Percentiles rank a stretch among this genome's conserved stretches.
These are phyloP conservation scores for Megaustenia siamemsis DNA, from an alignment of 2,888 invertebrate species.

Conservation along the genomic window DNA sequence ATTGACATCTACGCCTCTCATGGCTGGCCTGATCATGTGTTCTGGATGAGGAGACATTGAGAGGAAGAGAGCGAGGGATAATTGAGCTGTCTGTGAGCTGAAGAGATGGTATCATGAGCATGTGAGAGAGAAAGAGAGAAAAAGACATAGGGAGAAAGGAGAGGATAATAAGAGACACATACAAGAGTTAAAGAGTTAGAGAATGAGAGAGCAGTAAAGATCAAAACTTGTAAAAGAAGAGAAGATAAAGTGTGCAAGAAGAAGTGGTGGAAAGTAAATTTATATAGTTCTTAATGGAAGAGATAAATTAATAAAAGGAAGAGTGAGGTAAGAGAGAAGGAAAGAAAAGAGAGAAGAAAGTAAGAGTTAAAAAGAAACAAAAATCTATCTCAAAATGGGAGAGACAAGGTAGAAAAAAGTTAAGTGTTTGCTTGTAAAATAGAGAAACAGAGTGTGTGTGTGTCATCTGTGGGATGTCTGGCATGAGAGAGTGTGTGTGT, in stretches of 20 bases:
- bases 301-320: too few relatives aligned
- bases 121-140: neutral
- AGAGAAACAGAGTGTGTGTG: too few relatives aligned
- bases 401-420: too few relatives aligned
- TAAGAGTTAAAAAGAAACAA: neutral
- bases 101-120: neutral
- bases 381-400: too few relatives aligned
- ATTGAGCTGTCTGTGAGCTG: neutral
- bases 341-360: neutral
- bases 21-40: conserved; percentile 45
- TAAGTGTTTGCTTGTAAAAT: too few relatives aligned
- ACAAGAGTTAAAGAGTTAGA: neutral
- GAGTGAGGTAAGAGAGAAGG: neutral
- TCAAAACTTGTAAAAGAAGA: neutral
- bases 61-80: neutral
- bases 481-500: too few relatives aligned
- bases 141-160: too few relatives aligned
- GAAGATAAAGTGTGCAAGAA: neutral
- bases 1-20: conserved; percentile 33
- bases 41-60: conserved; percentile 13
- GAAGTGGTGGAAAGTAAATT: too few relatives aligned
- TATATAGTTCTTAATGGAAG: too few relatives aligned
- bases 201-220: neutral
- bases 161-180: too few relatives aligned
- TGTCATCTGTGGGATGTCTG: too few relatives aligned